phyloP scores from a whole-genome alignment of 64 coral and sea anemone genomes.

The Pocillopora verrucosa region DNA sequence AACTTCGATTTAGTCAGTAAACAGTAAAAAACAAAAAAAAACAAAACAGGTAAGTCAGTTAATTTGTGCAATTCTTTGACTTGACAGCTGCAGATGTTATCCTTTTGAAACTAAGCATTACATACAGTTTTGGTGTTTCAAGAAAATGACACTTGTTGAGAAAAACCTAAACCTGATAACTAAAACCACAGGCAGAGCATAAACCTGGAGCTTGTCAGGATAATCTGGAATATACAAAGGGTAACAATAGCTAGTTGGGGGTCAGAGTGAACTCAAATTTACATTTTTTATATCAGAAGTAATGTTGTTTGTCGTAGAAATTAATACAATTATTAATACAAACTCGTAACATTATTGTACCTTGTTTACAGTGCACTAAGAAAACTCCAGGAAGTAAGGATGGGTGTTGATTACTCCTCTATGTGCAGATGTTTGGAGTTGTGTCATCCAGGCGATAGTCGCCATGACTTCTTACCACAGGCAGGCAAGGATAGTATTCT shows the following conservation, averaged over 20 bases:
- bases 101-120: background rate
- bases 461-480: background rate
- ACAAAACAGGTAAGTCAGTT: background rate
- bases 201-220: too few species aligned
- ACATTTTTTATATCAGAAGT: too few species aligned
- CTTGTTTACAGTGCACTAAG: background rate
- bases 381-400: conserved; percentile 5
- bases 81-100: background rate
- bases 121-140: too few species aligned
- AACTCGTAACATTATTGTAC: background rate
- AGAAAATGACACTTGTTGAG: too few species aligned
- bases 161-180: too few species aligned
- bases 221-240: too few species aligned
- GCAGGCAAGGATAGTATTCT: conserved; percentile 9
- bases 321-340: too few species aligned
- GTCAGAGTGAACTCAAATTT: too few species aligned
- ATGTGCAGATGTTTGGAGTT: background rate
- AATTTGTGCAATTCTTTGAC: background rate
- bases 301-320: too few species aligned
- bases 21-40: background rate
- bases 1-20: background rate
- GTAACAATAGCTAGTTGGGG: too few species aligned
- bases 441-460: background rate
- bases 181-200: too few species aligned
- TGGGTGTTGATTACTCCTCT: background rate